Percentiles rank a stretch among this genome's conserved stretches.
phyloP scores from a whole-genome alignment of 2,797 vertebrate genomes.

The Parotocinclus haroldoi region DNA sequence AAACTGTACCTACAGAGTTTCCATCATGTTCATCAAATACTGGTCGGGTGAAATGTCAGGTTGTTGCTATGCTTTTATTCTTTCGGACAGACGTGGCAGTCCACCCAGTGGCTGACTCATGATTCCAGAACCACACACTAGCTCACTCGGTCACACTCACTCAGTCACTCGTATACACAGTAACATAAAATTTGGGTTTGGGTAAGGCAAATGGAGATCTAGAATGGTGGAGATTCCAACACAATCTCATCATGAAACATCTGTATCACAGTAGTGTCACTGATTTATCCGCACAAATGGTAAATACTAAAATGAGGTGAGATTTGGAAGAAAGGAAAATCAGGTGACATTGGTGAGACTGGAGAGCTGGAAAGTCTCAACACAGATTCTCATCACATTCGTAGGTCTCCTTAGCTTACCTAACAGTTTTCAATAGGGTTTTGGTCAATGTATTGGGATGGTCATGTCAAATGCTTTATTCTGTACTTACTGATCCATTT shows the following conservation, averaged over 20 bases:
- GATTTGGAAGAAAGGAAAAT: no score
- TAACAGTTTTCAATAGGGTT: no score
- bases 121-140: slow-evolving; percentile 31
- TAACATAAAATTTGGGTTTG: background rate
- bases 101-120: slow-evolving; percentile 57
- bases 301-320: no score
- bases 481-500: no score
- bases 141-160: background rate
- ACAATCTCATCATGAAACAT: background rate
- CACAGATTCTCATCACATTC: no score
- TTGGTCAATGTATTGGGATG: no score
- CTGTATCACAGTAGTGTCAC: no score
- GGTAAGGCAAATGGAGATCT: slow-evolving; percentile 1
- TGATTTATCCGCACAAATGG: no score
- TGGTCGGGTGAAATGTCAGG: slow-evolving; percentile 52
- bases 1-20: slow-evolving; percentile 50
- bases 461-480: no score
- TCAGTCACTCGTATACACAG: background rate
- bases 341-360: no score
- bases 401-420: no score
- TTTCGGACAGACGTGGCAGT: slow-evolving; percentile 51
- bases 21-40: slow-evolving; percentile 46
- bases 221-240: background rate
- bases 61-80: slow-evolving; percentile 40
- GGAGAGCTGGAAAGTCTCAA: no score